Evolutionary conservation across 2,113 vertebrate species (phyloP).

Genomic region (Mirza zaza): DNA sequence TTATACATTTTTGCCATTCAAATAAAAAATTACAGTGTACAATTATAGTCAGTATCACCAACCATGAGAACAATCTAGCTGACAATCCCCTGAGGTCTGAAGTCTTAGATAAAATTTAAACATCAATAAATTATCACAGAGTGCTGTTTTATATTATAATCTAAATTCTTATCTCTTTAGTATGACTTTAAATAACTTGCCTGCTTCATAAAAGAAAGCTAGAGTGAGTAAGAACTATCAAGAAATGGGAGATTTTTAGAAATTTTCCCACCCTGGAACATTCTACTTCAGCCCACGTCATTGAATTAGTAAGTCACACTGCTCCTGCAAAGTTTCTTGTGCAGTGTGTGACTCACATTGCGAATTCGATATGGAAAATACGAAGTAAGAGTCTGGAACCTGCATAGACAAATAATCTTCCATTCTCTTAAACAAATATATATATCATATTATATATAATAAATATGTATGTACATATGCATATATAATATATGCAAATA

Average conservation of each 20-base stretch:
- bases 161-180: background rate
- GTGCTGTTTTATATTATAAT: background rate
- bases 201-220: background rate
- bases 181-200: constrained; percentile 28
- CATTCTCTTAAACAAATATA: background rate
- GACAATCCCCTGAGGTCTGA: background rate
- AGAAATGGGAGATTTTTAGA: background rate
- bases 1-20: constrained; percentile 13
- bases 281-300: background rate
- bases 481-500: background rate
- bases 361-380: background rate
- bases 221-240: background rate
- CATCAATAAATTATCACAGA: background rate
- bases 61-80: background rate
- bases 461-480: background rate
- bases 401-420: background rate
- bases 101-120: constrained; percentile 36
- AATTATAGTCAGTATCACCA: background rate
- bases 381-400: background rate
- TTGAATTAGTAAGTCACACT: constrained; percentile 8
- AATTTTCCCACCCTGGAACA: background rate
- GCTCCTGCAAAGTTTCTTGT: background rate
- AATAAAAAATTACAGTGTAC: constrained; percentile 9
- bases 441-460: background rate
- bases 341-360: background rate